These are phyloP conservation scores for Fukomys damarensis DNA, from an alignment of 2,113 vertebrate genomes.

Conservation along the genomic window DNA sequence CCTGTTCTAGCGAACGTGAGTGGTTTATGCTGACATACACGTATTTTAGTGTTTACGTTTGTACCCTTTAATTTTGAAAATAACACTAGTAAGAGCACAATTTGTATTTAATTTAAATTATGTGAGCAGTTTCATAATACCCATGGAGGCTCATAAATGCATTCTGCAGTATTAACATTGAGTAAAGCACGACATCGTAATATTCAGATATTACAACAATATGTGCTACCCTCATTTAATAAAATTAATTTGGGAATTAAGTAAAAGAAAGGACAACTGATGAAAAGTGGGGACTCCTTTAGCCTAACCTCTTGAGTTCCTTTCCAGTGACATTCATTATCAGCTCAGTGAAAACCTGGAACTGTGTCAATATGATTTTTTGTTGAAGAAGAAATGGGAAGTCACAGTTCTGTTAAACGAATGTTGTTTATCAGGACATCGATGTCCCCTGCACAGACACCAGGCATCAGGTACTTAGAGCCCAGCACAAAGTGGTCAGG, in stretches of 20 bases:
- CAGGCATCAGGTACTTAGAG: not conserved
- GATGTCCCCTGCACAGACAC: not conserved
- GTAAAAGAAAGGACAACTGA: not conserved
- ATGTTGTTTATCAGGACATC: not conserved
- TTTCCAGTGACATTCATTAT: not conserved
- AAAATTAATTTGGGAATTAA: not conserved
- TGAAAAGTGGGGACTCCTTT: not conserved
- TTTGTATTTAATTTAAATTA: not conserved
- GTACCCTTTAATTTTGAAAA: not conserved
- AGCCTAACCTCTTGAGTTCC: not conserved
- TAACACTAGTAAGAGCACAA: not conserved
- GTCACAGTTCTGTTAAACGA: not conserved
- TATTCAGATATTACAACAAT: not conserved
- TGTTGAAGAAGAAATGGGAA: not conserved
- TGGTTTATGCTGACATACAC: not conserved
- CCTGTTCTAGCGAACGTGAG: not conserved
- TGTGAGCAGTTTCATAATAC: not conserved
- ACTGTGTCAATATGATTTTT: not conserved
- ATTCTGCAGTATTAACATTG: not conserved
- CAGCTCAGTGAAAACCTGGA: not conserved
- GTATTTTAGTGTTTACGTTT: not conserved
- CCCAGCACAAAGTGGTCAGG: not conserved
- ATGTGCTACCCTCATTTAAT: not conserved
- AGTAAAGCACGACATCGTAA: not conserved
- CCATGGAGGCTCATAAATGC: not conserved